Base-by-base conservation (phyloP, 2,888 invertebrate species). In the Chalcosyrphus nemorum region DNA sequence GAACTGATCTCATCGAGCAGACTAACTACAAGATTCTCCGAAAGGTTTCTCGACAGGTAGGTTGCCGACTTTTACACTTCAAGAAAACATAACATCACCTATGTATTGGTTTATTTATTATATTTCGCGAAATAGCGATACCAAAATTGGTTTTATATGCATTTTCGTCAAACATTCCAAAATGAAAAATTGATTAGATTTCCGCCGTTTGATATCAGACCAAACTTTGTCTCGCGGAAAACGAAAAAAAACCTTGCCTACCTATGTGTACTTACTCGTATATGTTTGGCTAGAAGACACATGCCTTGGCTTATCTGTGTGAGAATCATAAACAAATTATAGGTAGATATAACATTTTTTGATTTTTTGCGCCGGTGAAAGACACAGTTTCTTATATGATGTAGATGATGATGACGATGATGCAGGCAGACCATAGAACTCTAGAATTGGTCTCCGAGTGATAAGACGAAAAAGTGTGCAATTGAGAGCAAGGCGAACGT, bases 261-360 rank as follows among this genome's bases (percentile, higher is more conserved):
- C 24, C 4, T 24, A 24, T 24, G 24, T 24, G 24, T 24, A 29
- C 29, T 1, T 29, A 6, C 4, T 6, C 7, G 29, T 29, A 32
- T 11, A 9, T 32, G n/a, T 65, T 32, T 19, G 32, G 1, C 9
- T 21, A 2, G 1, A n/a, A 21, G 47, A 35, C 24, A 50, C 15
- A 50, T 52, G 52, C 15, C 38, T 2, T 17, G 29, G 41, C 41
- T 41, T 54, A 68, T 54, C 54, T 35, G 21, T 6, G 11, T 1
- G 7, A 45, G 27, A 15, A 38, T 29, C 38, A 56, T 66, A 75
- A 75, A 75, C 19, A 29, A 75, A 75, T 75, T 47, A 75, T n/a
- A 65, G 47, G 24, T 4, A 21, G 4, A 47, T 57, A 32, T 50
- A 47, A 19, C 19, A n/a, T n/a, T n/a, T n/a, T n/a, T n/a, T n/a